A percentile compares a stretch with the other conserved stretches of the same genome.
Evolutionary conservation across 1,140 invertebrate genomes (phyloP).

Genomic region (Linepithema humile): DNA sequence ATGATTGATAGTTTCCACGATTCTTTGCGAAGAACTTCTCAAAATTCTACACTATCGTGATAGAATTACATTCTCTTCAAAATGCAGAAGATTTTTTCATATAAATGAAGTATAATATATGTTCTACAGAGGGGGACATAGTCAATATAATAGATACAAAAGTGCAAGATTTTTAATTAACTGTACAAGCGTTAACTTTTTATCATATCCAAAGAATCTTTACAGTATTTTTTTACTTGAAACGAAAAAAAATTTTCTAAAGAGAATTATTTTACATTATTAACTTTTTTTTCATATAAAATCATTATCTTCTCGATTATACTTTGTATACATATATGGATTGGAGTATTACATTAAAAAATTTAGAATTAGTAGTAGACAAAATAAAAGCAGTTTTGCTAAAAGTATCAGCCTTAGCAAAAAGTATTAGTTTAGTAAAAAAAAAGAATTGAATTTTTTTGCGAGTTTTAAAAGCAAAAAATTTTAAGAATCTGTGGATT

Average conservation of each 20-base stretch:
- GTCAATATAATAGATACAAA: neutral
- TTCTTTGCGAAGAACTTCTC: slow-evolving; percentile 8
- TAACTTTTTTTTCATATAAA: neutral
- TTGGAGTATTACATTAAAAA: neutral
- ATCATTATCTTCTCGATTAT: neutral
- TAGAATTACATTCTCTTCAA: slow-evolving; percentile 15
- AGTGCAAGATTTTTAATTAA: neutral
- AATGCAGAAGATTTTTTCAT: slow-evolving; percentile 12
- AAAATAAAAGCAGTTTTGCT: neutral
- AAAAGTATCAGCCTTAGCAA: neutral
- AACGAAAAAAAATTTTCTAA: neutral
- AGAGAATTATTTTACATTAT: neutral
- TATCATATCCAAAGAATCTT: neutral
- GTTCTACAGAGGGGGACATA: neutral
- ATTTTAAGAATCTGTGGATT: too few species aligned
- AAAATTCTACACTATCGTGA: slow-evolving; percentile 10
- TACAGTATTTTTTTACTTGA: neutral
- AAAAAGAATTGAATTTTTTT: too few species aligned
- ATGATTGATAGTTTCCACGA: slow-evolving; percentile 36
- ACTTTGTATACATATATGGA: neutral
- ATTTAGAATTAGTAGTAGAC: neutral
- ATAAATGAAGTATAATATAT: slow-evolving; percentile 19
- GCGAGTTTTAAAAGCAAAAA: too few species aligned
- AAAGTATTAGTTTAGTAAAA: too few species aligned
- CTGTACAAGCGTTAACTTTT: neutral